Evolutionary conservation across 2,888 invertebrate species (phyloP).

Genomic region (Taenaris catops): DNA sequence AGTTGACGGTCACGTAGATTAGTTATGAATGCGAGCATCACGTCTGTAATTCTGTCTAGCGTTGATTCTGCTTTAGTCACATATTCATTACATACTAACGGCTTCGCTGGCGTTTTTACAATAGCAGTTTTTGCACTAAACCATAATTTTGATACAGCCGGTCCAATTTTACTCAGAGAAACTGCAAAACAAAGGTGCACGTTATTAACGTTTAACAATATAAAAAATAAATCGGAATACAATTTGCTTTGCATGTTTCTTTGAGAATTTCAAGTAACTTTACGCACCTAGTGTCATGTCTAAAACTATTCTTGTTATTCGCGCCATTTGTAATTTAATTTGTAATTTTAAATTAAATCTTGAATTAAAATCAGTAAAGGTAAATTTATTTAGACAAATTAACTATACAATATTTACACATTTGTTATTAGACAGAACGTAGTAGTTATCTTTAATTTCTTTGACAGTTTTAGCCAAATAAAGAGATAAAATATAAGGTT

Average conservation of each 20-base stretch:
- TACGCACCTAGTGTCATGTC: slow-evolving; percentile 54
- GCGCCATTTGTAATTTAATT: slow-evolving; percentile 41
- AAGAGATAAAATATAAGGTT: no score
- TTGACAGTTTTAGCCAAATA: no score
- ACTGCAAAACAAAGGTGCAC: slow-evolving; percentile 57
- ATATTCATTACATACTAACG: slow-evolving; percentile 41
- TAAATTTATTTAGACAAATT: no score
- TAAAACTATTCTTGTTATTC: slow-evolving; percentile 44
- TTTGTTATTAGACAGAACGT: not conserved
- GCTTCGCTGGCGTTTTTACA: slow-evolving; percentile 36
- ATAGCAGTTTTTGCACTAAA: slow-evolving; percentile 36
- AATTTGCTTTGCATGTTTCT: slow-evolving; percentile 59
- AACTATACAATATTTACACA: not conserved
- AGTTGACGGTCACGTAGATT: slow-evolving; percentile 41
- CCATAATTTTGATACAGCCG: slow-evolving; percentile 48
- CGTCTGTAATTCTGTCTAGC: slow-evolving; percentile 29
- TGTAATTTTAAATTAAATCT: no score
- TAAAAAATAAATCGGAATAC: slow-evolving; percentile 19
- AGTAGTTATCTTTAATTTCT: no score
- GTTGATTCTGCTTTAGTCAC: slow-evolving; percentile 40
- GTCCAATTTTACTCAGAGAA: slow-evolving; percentile 51
- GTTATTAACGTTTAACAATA: slow-evolving; percentile 11
- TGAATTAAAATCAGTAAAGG: no score
- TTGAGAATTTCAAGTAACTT: slow-evolving; percentile 21
- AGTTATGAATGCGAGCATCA: slow-evolving; percentile 34